A percentile compares a stretch with the other conserved stretches of the same genome.
These are phyloP conservation scores for Gambusia holbrooki DNA, from an alignment of 2,113 vertebrate species.

Conservation along the genomic window DNA sequence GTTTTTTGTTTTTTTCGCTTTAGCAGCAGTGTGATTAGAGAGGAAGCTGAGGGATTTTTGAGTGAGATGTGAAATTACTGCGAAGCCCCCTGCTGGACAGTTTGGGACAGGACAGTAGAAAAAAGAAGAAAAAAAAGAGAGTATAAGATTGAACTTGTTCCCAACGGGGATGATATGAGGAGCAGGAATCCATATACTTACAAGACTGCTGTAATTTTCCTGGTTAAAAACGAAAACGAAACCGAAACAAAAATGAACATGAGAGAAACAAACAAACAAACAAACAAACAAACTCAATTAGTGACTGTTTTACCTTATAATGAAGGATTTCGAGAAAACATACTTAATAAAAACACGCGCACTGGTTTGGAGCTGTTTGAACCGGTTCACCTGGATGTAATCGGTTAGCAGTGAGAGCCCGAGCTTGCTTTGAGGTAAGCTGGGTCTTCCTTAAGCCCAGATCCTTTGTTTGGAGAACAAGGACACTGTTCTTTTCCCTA, in stretches of 20 bases:
- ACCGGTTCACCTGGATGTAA: neutral
- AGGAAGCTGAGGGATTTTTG: neutral
- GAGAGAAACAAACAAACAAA: neutral
- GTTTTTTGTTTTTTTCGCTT: neutral
- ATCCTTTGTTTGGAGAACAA: slow-evolving; percentile 86
- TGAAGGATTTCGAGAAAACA: neutral
- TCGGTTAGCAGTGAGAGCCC: slow-evolving; percentile 46
- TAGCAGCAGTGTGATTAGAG: neutral
- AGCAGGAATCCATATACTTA: neutral
- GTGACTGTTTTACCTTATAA: neutral
- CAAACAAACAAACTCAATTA: neutral
- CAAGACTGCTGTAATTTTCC: neutral
- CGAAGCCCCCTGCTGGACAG: slow-evolving; percentile 61
- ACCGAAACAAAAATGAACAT: neutral
- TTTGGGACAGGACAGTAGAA: neutral
- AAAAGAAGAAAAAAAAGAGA: no score
- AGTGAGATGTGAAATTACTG: neutral
- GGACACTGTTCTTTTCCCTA: slow-evolving; percentile 85
- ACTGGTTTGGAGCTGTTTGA: neutral
- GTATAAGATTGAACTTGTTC: neutral
- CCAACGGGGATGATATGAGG: neutral
- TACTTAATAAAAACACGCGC: neutral
- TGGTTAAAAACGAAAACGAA: neutral
- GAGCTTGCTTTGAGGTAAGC: slow-evolving; percentile 30
- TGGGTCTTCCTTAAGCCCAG: slow-evolving; percentile 39